Evolutionary conservation across 2,888 invertebrate species (phyloP).

Genomic region (Oxycera nigricornis): DNA sequence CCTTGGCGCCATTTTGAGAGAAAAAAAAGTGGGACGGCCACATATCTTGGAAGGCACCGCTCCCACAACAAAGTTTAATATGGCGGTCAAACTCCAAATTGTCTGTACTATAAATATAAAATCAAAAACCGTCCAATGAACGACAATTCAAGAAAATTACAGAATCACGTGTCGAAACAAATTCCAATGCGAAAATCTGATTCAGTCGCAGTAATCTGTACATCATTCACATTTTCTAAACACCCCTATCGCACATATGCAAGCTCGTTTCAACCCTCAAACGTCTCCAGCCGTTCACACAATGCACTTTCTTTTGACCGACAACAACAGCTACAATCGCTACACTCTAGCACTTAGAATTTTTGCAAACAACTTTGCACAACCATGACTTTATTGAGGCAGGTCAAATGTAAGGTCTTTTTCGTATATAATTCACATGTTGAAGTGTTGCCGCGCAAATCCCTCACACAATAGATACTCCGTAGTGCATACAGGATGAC

Average conservation of each 20-base stretch:
- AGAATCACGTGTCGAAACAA: not conserved
- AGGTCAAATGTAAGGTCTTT: constrained; percentile 27
- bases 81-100: too few species aligned
- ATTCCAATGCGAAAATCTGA: not conserved
- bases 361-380: constrained; percentile 9
- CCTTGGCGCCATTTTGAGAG: too few species aligned
- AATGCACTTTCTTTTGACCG: not conserved
- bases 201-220: not conserved
- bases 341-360: not conserved
- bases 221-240: not conserved
- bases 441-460: not conserved
- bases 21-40: too few species aligned
- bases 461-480: not conserved
- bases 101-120: too few species aligned
- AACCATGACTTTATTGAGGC: constrained; percentile 36
- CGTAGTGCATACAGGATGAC: not conserved
- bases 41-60: too few species aligned
- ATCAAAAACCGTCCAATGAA: too few species aligned
- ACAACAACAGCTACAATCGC: not conserved
- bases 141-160: too few species aligned
- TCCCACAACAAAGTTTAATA: too few species aligned
- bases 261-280: not conserved
- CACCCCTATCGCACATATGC: not conserved
- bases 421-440: constrained; percentile 4
- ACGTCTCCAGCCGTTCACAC: not conserved